Percentiles rank a stretch among this genome's conserved stretches.
phyloP scores from a whole-genome alignment of 2,797 vertebrate genomes.

The Myioborus miniatus region DNA sequence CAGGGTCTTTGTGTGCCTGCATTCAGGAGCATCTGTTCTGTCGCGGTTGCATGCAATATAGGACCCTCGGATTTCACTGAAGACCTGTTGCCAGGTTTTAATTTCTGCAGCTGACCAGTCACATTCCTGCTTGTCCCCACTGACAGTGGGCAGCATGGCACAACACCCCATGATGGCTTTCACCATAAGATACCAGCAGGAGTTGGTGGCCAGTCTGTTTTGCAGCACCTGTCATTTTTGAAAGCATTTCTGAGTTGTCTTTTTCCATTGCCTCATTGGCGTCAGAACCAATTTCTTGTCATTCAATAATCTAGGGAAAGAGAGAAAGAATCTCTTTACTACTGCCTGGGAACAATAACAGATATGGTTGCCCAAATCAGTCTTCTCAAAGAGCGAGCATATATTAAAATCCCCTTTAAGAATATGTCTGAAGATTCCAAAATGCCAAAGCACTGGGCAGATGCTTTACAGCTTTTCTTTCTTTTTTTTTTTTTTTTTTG shows the following conservation, averaged over 20 bases:
- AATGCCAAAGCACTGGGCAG: neutral
- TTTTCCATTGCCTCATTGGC: neutral
- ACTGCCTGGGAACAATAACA: neutral
- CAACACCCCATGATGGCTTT: neutral
- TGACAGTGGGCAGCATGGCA: neutral
- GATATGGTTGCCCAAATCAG: neutral
- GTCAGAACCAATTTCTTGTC: neutral
- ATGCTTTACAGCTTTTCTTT: neutral
- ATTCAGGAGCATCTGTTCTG: no score
- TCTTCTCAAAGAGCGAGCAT: neutral
- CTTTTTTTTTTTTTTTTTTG: neutral
- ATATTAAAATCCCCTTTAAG: neutral
- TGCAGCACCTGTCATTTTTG: neutral
- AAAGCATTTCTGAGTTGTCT: neutral
- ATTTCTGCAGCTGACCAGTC: no score
- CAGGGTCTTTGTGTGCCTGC: no score
- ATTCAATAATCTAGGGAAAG: neutral
- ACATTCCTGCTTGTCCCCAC: no score
- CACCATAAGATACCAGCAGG: neutral
- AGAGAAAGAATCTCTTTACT: neutral
- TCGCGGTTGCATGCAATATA: no score
- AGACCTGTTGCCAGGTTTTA: no score
- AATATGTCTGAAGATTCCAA: neutral
- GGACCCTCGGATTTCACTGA: no score
- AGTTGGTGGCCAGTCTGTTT: neutral